Evolutionary conservation across 2,888 invertebrate genomes (phyloP).

Genomic region (Ypsolopha scabrella): DNA sequence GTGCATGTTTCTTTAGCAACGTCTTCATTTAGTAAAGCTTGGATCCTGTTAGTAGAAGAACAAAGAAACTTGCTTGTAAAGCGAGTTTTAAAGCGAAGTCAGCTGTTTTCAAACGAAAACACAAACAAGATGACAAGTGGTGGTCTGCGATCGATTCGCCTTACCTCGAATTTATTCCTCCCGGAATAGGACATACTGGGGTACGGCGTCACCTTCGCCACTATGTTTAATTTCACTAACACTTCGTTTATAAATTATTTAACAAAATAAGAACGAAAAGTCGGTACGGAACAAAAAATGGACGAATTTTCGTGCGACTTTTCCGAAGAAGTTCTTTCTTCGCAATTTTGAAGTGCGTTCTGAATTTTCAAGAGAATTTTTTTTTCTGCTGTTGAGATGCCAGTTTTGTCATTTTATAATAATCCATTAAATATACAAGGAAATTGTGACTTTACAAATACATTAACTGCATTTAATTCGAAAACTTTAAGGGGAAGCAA

Average conservation of each 20-base stretch:
- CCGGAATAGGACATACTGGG: slow-evolving; percentile 73
- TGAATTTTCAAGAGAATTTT: background rate
- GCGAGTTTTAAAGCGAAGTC: slow-evolving; percentile 36
- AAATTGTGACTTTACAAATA: too few relatives aligned
- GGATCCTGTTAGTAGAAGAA: slow-evolving; percentile 17
- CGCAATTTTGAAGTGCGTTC: slow-evolving; percentile 4
- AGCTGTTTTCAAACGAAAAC: slow-evolving; percentile 72
- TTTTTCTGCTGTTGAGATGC: too few relatives aligned
- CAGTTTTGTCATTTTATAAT: too few relatives aligned
- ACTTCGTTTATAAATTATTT: slow-evolving; percentile 20
- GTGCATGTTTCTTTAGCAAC: background rate
- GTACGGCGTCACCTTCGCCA: slow-evolving; percentile 64
- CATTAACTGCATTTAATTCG: background rate
- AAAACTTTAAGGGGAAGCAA: background rate
- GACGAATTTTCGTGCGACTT: slow-evolving; percentile 20
- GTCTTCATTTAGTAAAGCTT: too few relatives aligned
- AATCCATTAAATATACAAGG: too few relatives aligned
- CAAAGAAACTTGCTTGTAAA: slow-evolving; percentile 38
- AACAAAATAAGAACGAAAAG: slow-evolving; percentile 18
- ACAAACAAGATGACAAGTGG: slow-evolving; percentile 20
- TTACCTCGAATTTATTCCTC: slow-evolving; percentile 75
- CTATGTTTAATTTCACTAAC: slow-evolving; percentile 39
- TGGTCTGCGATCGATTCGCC: slow-evolving; percentile 20
- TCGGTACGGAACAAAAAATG: slow-evolving; percentile 36
- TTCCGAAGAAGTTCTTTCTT: slow-evolving; percentile 5